Evolutionary conservation across 64 coral and sea anemone genomes (phyloP).

Genomic region (Actinia tenebrosa): DNA sequence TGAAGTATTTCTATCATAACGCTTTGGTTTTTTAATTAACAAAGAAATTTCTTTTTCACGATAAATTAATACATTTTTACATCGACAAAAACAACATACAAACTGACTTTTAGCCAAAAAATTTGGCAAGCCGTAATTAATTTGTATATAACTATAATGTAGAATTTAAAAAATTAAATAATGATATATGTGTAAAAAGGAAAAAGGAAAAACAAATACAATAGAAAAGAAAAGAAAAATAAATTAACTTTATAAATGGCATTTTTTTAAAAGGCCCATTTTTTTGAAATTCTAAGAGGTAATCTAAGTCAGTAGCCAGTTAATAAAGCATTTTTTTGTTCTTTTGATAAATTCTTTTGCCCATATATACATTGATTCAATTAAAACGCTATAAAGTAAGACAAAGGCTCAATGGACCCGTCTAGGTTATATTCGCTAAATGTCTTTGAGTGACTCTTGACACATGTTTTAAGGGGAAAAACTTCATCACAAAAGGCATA

Average conservation of each 20-base stretch:
- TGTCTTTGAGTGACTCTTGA: not conserved
- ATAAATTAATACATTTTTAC: too few relatives aligned
- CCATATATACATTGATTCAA: slow-evolving; percentile 7
- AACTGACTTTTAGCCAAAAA: too few relatives aligned
- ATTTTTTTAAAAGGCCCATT: too few relatives aligned
- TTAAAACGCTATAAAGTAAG: not conserved
- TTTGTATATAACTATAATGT: too few relatives aligned
- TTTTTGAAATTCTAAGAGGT: not conserved
- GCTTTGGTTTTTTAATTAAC: not conserved
- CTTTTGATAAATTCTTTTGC: slow-evolving; percentile 4
- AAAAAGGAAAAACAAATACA: not conserved
- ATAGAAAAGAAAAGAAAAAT: not conserved
- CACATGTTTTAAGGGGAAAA: not conserved
- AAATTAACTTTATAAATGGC: not conserved
- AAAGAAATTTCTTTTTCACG: too few relatives aligned
- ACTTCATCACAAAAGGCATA: not conserved
- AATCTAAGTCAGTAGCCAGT: not conserved
- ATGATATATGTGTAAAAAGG: too few relatives aligned
- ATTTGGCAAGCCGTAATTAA: too few relatives aligned
- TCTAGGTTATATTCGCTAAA: not conserved
- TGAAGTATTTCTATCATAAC: not conserved
- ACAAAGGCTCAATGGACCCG: not conserved
- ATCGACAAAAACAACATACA: too few relatives aligned
- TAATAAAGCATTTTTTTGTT: not conserved
- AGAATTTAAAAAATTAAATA: too few relatives aligned